Evolutionary conservation across 2,113 vertebrate genomes (phyloP).

Genomic region (Panurus biarmicus): DNA sequence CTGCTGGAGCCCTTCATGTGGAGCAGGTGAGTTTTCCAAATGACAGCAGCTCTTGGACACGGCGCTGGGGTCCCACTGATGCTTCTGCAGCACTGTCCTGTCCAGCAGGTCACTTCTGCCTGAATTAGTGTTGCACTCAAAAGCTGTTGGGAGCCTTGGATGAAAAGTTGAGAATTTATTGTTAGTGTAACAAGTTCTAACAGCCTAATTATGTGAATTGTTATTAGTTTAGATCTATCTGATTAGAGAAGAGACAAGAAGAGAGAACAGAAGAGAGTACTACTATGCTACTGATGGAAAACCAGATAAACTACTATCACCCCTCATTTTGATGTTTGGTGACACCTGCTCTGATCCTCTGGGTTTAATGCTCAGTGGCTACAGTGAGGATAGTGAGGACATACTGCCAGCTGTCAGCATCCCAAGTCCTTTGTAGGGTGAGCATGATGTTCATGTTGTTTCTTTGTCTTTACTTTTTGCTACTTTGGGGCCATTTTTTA

Average conservation of each 20-base stretch:
- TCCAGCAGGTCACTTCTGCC: not conserved
- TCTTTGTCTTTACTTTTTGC: not conserved
- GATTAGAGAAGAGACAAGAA: not conserved
- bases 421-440: not conserved
- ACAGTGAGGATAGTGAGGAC: not conserved
- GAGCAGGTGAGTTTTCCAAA: not conserved
- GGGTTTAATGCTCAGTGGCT: not conserved
- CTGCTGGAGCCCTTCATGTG: not conserved
- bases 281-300: not conserved
- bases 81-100: not conserved
- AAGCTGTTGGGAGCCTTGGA: not conserved
- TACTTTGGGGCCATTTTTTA: not conserved
- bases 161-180: not conserved
- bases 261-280: not conserved
- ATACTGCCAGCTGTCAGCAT: not conserved
- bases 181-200: not conserved
- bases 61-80: not conserved
- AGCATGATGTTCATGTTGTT: not conserved
- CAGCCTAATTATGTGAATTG: not conserved
- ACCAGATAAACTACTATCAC: not conserved
- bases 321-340: not conserved
- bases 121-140: not conserved
- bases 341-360: not conserved
- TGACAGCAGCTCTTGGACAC: not conserved
- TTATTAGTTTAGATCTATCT: not conserved